Evolutionary conservation across 2,888 invertebrate genomes (phyloP).

Genomic region (Cepaea hortensis): DNA sequence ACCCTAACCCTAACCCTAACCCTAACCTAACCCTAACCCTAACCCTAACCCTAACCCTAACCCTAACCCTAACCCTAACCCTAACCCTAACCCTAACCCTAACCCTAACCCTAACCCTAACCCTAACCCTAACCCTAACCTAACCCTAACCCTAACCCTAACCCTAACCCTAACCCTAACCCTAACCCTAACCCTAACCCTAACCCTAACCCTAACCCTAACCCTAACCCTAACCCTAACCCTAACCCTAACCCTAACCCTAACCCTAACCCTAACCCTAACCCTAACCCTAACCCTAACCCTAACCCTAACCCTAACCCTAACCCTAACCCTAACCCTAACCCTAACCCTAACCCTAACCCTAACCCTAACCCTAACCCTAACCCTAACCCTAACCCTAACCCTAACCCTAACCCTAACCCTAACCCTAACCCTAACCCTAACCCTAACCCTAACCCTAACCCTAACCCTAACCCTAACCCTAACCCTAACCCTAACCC

Average conservation of each 20-base stretch:
- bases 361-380: background rate
- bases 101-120: slow-evolving; percentile 1
- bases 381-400: no score
- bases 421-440: no score
- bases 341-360: background rate
- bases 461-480: no score
- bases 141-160: background rate
- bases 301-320: background rate
- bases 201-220: slow-evolving; percentile 1
- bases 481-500: no score
- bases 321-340: background rate
- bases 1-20: background rate
- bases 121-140: background rate
- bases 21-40: background rate
- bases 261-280: background rate
- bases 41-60: background rate
- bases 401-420: no score
- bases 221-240: background rate
- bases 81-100: slow-evolving; percentile 4
- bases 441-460: no score
- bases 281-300: background rate
- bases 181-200: background rate
- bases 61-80: background rate
- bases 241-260: slow-evolving; percentile 1
- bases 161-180: background rate